Base-by-base conservation (phyloP, 2,888 invertebrate species). In the Agrilus cyanescens region DNA sequence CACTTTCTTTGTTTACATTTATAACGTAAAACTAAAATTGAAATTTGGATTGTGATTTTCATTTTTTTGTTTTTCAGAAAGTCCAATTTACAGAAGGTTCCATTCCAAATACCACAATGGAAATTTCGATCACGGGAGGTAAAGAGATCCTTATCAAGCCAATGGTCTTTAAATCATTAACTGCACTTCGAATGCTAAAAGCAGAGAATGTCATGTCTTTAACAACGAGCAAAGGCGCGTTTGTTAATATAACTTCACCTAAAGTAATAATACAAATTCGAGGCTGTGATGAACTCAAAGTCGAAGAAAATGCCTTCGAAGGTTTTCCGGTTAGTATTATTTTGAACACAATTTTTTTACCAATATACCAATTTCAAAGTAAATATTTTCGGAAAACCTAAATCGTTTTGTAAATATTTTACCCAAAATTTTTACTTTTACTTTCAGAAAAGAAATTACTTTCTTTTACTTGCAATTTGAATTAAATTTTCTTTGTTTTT, bases 231-330 rank as follows among this genome's bases (percentile, higher is more conserved):
- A 69, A 70, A 43, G 71, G 72, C 53, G 72, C 82, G 7, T 81
- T 82, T 51, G 69, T 73, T 55, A 73, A 75, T 55, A 62, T 79
- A 40, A 74, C 71, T 53, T 71, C 76, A 5, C 67, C 75, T 46
- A 75, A 72, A 63, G 71, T 78, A 32, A 69, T 73, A 44, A 65
- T 81, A 45, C 74, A 80, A 54, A 71, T 82, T 37, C 66, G 72
- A 46, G 68, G 74, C 54, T 78, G 79, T 62, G 71, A 73, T 52
- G 62, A 69, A 40, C 67, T 82, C 36, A 65, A 72, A 12, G 68
- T 83, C 43, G 80, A 80, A 61, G 74, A 74, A 49, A 72, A 70
- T 47, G 73, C 81, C 15, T 82, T 82, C 58, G 71, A 70, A 53
- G 75, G 74, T 47, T 71, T 77, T 44, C 71, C 73, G 63, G 76